Base-by-base conservation (phyloP, 1,140 invertebrate genomes). In the Zaprionus camerounensis region DNA sequence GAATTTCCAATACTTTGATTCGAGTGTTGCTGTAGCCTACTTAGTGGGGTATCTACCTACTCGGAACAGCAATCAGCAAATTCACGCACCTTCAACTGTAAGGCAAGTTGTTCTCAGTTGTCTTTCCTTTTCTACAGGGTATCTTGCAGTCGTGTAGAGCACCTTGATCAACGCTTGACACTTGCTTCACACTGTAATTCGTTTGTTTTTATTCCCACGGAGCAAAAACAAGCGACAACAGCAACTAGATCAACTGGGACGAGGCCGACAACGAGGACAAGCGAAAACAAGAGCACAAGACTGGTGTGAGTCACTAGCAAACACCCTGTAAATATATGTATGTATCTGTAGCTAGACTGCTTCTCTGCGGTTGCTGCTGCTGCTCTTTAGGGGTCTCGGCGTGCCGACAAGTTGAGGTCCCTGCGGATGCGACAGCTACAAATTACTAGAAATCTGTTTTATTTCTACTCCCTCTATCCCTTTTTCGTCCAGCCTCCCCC, bases 181-280 rank as follows among this genome's bases (percentile, higher is more conserved):
- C 49, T 65, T 36, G n/a, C 17, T 38, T 66, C 55, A 56, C 66
- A 41, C 57, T 53, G 63, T 59, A 59, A 61, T 59, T 22, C 58
- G 59, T 63, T 81, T 80, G 78, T 66, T 76, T 76, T 80, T 41
- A 68, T 62, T 71, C 58, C 61, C 49, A 44, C 64, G 46, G 51
- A 61, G 65, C 41, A 46, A 65, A 34, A 57, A 67, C 36, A 66
- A 59, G 57, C 49, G 65, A 55, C 65, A 51, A 61, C 28, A 28
- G 46, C 75, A 80, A 76, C 65, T 83, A 82, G 76, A 82, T 82
- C 80, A 80, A 83, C 70, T 70, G 70, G 78, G 71, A 81, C 76
- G 68, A 78, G 67, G 78, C 81, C 73, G 71, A 64, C 49, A 44
- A 55, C 57, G 64, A 76, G 61, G 65, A 36, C 41, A 38, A 38